Evolutionary conservation across 2,888 invertebrate genomes (phyloP), one percentile per base, ranked within the genome.

Genomic region (Therioaphis trifolii): DNA sequence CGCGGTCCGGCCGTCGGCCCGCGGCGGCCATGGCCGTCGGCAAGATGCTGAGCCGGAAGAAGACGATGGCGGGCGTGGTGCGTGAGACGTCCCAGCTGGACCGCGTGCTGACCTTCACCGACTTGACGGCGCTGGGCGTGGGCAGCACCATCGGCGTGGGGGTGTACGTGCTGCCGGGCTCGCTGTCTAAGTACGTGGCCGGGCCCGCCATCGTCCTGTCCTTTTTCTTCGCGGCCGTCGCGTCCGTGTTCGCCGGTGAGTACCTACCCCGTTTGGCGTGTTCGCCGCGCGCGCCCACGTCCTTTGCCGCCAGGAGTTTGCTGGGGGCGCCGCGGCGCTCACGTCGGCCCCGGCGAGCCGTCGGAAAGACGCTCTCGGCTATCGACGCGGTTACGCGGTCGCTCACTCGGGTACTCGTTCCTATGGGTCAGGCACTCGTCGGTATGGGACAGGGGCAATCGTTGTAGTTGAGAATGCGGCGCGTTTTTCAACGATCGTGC

Each of bases 171-270:
- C 87, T 92, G 84, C 90, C 90, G 74, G 91, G 90, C 9, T 87
- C 89, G 27, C 90, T 91, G 4, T 90, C 91, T 2, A 89, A 88
- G 84, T 87, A 89, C 63, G 88, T 88, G 24, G 90, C 91, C 15
- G 92, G 92, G 7, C 92, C 92, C 4, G 90, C 90, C 2, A 90
- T 91, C 21, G 88, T 91, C 5, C 82, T 92, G 11, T 91, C 91
- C 4, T 92, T 91, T 87, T 87, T 91, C 24, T 88, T 91, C 35
- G 91, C 91, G 15, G 91, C 91, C 11, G 82, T 92, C 35, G 91
- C 91, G 3, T 91, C 91, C 1, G 88, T 90, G 18, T 89, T 91
- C 86, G 91, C 91, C 78, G 91, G 91, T 91, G 24, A 79, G n/a
- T n/a, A n/a, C n/a, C n/a, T n/a, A n/a, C n/a, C n/a, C n/a, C n/a